These are phyloP conservation scores for Nymphalis c-album DNA, from an alignment of 2,888 invertebrate genomes.

Conservation along the genomic window DNA sequence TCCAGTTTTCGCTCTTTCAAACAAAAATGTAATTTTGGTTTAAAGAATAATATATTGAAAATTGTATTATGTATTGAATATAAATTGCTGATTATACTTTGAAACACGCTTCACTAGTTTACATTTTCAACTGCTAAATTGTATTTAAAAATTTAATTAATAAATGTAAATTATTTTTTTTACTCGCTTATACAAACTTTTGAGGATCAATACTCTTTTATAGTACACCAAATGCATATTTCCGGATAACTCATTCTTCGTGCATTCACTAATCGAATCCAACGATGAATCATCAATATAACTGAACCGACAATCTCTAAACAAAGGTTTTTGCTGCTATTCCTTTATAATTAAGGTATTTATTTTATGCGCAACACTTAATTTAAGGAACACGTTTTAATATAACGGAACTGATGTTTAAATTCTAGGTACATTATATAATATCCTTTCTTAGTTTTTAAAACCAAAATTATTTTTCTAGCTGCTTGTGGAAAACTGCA, in stretches of 20 bases:
- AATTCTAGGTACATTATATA: background rate
- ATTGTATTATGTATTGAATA: background rate
- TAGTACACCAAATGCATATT: conserved; percentile 37
- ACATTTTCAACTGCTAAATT: background rate
- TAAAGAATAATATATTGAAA: too few relatives aligned
- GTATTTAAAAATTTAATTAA: background rate
- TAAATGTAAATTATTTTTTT: background rate
- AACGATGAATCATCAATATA: conserved; percentile 73
- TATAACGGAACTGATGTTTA: background rate
- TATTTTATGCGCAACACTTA: background rate
- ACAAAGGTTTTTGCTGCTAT: conserved; percentile 46
- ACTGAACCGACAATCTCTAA: conserved; percentile 58
- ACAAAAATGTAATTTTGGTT: background rate
- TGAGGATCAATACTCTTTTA: conserved; percentile 29
- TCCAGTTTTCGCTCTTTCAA: background rate
- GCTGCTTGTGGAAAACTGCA: too few relatives aligned
- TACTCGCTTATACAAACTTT: background rate
- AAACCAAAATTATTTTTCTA: too few relatives aligned
- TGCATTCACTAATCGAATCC: conserved; percentile 53
- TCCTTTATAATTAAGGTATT: background rate
- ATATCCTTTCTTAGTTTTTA: background rate
- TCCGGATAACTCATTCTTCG: conserved; percentile 60
- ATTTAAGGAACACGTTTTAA: background rate
- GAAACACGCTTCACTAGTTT: background rate
- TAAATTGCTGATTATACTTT: background rate